Evolutionary conservation across 2,797 vertebrate genomes (phyloP), one percentile per base, ranked within the genome.

Genomic region (Melanotaenia nigrans): DNA sequence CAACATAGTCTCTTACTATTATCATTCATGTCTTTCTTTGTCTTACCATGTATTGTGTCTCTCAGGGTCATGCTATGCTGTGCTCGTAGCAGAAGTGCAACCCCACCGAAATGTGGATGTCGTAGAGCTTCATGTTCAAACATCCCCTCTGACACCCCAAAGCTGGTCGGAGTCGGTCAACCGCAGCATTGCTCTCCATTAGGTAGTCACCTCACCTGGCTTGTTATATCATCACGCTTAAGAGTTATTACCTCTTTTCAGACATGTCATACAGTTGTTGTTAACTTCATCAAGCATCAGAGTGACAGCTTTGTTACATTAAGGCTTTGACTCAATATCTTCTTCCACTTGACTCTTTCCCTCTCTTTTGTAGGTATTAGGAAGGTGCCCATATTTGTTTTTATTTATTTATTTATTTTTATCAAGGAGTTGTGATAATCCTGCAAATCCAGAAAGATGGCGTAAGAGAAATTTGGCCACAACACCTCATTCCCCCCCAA

Each of bases 181-280:
- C 96, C 95, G 0, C 95, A 93, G 16, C 94, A 85, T 9, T 94
- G 90, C 0, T 97, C 95, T 51, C 97, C 95, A 0, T 93, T 89
- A 92, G 96, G 98, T 98, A 91, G 75, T 78, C 16, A 36, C 30
- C 7, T 57, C 22, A 8, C 9, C 42, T 8, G 2, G 3, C 60
- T 57, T 73, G 1, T 73, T 70, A 4, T 66, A 36, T 65, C 8
- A 69, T 14, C 7, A 28, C 2, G 58, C 6, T 16, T 7, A 11
- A 9, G 7, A 58, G 16, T 38, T 24, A 67, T 60, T 33, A 42
- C 6, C 13, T 11, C 25, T 47, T 10, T 45, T 8, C n/a, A 36
- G 32, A 55, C 30, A 18, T 63, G 22, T n/a, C 20, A 45, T 5
- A 22, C 16, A 42, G 4, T 60, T 32, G 1, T 56, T 47, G 28